Base-by-base conservation (phyloP, 2,888 invertebrate genomes). In the Caenorhabditis japonica region DNA sequence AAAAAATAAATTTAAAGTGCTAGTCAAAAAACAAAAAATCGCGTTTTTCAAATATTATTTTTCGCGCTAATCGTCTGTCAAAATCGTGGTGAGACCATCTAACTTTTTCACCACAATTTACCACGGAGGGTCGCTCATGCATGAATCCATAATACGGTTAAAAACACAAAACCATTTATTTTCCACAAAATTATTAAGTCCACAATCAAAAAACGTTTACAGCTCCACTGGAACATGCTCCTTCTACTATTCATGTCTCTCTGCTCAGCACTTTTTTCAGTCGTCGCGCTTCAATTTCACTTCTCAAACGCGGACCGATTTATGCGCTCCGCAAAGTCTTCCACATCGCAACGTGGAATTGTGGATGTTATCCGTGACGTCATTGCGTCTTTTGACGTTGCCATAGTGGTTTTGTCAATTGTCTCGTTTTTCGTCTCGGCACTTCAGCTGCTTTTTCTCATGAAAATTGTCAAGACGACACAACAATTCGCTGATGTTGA, bases 351-450 rank as follows among this genome's bases (percentile, higher is more conserved):
- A 19, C 58, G 52, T 19, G 71, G 58, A 38, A 41, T 53, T 10
- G 25, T 59, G 27, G 68, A 61, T 23, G 59, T 68, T 34, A 27
- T 69, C 36, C 59, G 59, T 12, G 70, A 75, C 39, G 46, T 70
- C n/a, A 64, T 76, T 10, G 58, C 71, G 25, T 76, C 70, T 8
- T 66, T 74, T 21, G 80, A 80, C 47, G 56, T 75, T 8, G 68
- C 69, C 19, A 76, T 80, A 21, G 68, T 75, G 19, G 51, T 73
- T 13, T 52, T 72, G 0, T 77, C 80, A 3, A 49, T 70, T 17
- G 59, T 71, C 0, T 43, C 77, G 0, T 77, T 80, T 38, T 76
- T 77, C 47, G 56, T 73, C 8, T 75, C 77, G 4, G 44, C 70
- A 13, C 62, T 76, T 38, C 80, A 80, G 30, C 49, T 76, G n/a